Evolutionary conservation across 23 tunicate genomes (phyloP).

Genomic region (Clavelina lepadiformis): DNA sequence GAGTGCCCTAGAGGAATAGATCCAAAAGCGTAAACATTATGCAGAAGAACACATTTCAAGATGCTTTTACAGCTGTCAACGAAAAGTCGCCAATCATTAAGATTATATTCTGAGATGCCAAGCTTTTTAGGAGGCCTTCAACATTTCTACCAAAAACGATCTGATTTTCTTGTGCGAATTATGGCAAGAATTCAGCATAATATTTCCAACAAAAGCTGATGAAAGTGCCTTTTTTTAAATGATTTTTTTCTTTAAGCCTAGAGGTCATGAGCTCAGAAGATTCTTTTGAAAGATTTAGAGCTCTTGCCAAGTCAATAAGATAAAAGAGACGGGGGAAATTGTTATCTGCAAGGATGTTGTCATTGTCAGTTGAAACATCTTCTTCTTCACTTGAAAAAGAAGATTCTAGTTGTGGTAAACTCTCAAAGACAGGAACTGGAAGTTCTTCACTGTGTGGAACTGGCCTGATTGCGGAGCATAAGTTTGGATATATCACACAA

Average conservation of each 20-base stretch:
- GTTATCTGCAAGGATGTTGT: slow-evolving; percentile 5
- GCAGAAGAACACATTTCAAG: slow-evolving; percentile 7
- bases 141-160: slow-evolving; percentile 10
- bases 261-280: slow-evolving; percentile 15
- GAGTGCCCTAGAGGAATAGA: slow-evolving; percentile 18
- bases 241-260: slow-evolving; percentile 18
- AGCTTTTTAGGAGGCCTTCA: slow-evolving; percentile 21
- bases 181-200: slow-evolving; percentile 5
- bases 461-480: slow-evolving; percentile 5
- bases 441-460: slow-evolving; percentile 4
- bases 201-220: slow-evolving; percentile 13
- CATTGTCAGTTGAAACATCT: slow-evolving; percentile 6
- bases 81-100: slow-evolving; percentile 10
- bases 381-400: slow-evolving; percentile 4
- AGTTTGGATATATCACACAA: slow-evolving; percentile 2
- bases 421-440: too few relatives aligned
- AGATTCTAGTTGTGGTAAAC: slow-evolving; percentile 25
- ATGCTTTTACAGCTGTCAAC: slow-evolving; percentile 7
- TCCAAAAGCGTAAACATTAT: slow-evolving; percentile 12
- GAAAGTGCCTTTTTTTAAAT: slow-evolving; percentile 8
- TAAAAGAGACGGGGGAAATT: slow-evolving; percentile 21
- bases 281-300: slow-evolving; percentile 12
- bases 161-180: slow-evolving; percentile 17
- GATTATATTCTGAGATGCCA: slow-evolving; percentile 2
- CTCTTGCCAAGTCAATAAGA: slow-evolving; percentile 20